These are phyloP conservation scores for Microctenopoma lineatum DNA, from an alignment of 2,797 vertebrate genomes.

Conservation along the genomic window DNA sequence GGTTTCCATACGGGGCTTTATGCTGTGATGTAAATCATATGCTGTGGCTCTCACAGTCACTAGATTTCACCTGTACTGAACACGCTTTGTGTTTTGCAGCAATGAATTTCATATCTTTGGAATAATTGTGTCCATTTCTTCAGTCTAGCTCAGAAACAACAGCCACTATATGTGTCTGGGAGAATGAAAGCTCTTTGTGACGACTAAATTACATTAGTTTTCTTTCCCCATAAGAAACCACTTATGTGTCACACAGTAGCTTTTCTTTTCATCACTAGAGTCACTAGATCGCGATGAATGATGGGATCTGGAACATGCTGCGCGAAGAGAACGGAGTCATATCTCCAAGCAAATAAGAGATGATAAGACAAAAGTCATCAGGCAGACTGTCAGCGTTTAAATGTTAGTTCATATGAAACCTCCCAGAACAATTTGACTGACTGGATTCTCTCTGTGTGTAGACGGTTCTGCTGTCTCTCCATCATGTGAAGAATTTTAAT, in stretches of 20 bases:
- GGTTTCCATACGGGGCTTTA: neutral
- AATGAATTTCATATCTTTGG: neutral
- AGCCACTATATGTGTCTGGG: neutral
- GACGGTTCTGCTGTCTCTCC: slow-evolving; percentile 3
- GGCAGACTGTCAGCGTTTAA: neutral
- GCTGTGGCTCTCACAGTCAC: neutral
- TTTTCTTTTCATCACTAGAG: neutral
- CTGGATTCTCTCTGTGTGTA: slow-evolving; percentile 3
- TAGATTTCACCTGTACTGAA: neutral
- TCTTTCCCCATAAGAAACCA: neutral
- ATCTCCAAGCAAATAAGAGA: neutral
- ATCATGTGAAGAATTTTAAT: slow-evolving; percentile 22
- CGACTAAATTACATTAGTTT: too few species aligned
- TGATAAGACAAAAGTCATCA: neutral
- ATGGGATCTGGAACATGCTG: neutral
- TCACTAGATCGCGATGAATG: neutral
- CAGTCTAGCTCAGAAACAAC: neutral
- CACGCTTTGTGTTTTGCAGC: neutral
- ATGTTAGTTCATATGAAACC: slow-evolving; percentile 1
- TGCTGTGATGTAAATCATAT: neutral
- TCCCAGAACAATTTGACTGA: neutral
- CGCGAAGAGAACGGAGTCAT: neutral
- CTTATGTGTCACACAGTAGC: neutral
- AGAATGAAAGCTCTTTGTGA: neutral
- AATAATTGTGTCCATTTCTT: neutral